Base-by-base conservation (phyloP, 2,888 invertebrate genomes). In the Helobdella robusta region DNA sequence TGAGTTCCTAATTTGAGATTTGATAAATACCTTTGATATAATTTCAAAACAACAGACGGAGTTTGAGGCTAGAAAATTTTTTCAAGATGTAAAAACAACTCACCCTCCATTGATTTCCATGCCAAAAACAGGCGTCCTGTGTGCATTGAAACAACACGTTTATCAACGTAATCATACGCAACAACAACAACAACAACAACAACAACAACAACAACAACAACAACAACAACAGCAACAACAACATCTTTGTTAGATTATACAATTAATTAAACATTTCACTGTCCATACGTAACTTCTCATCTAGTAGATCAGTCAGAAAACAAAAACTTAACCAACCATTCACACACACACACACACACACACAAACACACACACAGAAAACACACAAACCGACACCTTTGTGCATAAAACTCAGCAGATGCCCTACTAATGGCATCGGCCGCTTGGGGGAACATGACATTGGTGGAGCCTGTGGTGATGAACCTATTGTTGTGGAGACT, bases 21-120 rank as follows among this genome's bases (percentile, higher is more conserved):
- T 40, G 44, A 40, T 40, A n/a, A 15, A 40, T 40, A 40, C 44
- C 11, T 40, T 15, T 15, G 15, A 11, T 40, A 11, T 40, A 11
- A n/a, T 40, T 40, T 15, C 44, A 40, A 40, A 40, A 40, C 44
- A 40, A 40, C 11, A 40, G 15, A 40, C 15, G n/a, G n/a, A 40
- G 11, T 40, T n/a, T n/a, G 11, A 40, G 44, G 11, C 15, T 40
- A 40, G 15, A 40, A 11, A 40, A 11, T 40, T 40, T 40, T n/a
- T 40, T 15, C 15, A 40, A 40, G 11, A 40, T 40, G 44, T 18
- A 18, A 25, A 30, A 15, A 36, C 15, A 32, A 15, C 48, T 48
- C 30, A 62, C 62, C 62, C 62, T 25, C 62, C 62, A 50, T 62
- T 62, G n/a, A 62, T 62, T 30, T 62, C 62, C 62, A 62, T 62